Evolutionary conservation across 1,140 invertebrate species (phyloP).

Genomic region (Caenorhabditis latens): DNA sequence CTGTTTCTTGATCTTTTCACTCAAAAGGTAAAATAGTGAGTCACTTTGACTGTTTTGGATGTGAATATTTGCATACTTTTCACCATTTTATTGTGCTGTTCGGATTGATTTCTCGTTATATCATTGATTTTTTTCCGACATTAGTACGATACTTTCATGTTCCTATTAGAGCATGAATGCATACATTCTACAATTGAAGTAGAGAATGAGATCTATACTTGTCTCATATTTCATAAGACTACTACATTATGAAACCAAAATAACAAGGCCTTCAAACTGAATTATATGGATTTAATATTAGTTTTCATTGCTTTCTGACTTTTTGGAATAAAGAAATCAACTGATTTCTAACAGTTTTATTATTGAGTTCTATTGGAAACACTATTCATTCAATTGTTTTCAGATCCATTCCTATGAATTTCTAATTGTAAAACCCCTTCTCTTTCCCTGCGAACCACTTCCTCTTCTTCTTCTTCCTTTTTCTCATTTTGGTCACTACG

Average conservation of each 20-base stretch:
- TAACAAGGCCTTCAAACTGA: too few species aligned
- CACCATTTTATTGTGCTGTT: not conserved
- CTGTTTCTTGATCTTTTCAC: not conserved
- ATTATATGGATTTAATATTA: too few species aligned
- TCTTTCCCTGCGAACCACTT: not conserved
- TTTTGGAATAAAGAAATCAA: too few species aligned
- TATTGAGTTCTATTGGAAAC: too few species aligned
- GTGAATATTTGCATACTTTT: conserved; percentile 17
- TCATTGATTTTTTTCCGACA: not conserved
- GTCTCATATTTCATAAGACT: too few species aligned
- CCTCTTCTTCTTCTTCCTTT: not conserved
- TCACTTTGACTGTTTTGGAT: conserved; percentile 42
- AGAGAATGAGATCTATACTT: too few species aligned
- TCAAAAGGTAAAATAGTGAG: not conserved
- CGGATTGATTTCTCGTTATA: not conserved
- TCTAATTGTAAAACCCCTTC: too few species aligned
- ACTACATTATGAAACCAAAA: too few species aligned
- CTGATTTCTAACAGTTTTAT: too few species aligned
- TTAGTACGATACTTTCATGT: not conserved
- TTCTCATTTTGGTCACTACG: conserved; percentile 30
- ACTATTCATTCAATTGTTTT: not conserved
- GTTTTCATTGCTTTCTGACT: not conserved
- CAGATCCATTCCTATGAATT: too few species aligned
- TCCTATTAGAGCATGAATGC: too few species aligned
- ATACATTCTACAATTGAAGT: too few species aligned